Percentiles rank a stretch among this genome's conserved stretches.
These are phyloP conservation scores for Lophius americanus DNA, from an alignment of 2,797 vertebrate genomes.

Conservation along the genomic window DNA sequence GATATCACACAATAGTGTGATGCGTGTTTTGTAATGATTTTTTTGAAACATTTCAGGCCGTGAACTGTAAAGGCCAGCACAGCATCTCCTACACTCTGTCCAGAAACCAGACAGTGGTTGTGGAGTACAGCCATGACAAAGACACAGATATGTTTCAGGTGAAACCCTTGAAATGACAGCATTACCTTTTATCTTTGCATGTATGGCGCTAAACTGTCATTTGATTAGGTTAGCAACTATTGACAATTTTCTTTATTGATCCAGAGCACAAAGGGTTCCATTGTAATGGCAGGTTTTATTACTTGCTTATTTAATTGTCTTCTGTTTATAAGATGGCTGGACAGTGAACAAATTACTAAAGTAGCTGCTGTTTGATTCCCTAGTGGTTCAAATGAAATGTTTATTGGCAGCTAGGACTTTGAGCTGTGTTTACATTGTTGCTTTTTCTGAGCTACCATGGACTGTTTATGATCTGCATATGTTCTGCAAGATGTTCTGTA, in stretches of 20 bases:
- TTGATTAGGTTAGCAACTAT: background rate
- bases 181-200: background rate
- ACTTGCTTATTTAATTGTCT: too few species aligned
- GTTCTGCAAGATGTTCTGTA: slow-evolving; percentile 21
- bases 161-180: slow-evolving; percentile 31
- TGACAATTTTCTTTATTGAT: background rate
- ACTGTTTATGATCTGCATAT: slow-evolving; percentile 12
- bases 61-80: slow-evolving; percentile 96
- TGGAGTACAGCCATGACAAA: slow-evolving; percentile 97
- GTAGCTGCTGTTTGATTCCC: background rate
- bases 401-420: background rate
- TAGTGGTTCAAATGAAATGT: background rate
- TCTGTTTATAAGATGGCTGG: too few species aligned
- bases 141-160: slow-evolving; percentile 99
- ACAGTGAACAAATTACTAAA: background rate
- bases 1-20: background rate
- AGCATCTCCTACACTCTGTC: slow-evolving; percentile 98
- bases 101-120: slow-evolving; percentile 96
- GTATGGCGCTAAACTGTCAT: background rate
- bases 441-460: background rate
- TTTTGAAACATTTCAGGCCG: slow-evolving; percentile 83
- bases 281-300: background rate
- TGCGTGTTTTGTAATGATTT: background rate
- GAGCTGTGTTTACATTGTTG: background rate
- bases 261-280: background rate